Percentiles rank a stretch among this genome's conserved stretches.
These are phyloP conservation scores for Pachliopta kotzebuea DNA, from an alignment of 2,888 invertebrate species.

Conservation along the genomic window DNA sequence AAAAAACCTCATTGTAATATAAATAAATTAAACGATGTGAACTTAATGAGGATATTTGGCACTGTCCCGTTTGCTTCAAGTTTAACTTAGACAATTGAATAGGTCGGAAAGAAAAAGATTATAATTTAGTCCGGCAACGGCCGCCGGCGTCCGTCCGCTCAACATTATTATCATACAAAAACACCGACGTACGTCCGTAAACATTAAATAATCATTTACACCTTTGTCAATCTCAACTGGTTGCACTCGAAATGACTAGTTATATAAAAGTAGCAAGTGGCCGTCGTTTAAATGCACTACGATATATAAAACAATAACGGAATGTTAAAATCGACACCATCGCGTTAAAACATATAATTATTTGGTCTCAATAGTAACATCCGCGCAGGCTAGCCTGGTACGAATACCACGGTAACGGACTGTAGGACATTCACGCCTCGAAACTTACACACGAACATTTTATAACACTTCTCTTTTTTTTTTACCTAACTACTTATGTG, in stretches of 20 bases:
- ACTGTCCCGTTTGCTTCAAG: constrained; percentile 65
- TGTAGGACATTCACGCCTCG: constrained; percentile 66
- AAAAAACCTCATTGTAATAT: constrained; percentile 44
- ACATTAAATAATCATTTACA: constrained; percentile 58
- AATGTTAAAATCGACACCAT: constrained; percentile 80
- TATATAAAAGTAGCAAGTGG: constrained; percentile 75
- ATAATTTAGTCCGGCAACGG: constrained; percentile 29
- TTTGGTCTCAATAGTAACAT: constrained; percentile 79
- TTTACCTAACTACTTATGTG: constrained; percentile 79
- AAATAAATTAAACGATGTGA: constrained; percentile 62
- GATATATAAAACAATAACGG: constrained; percentile 59
- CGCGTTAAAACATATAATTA: constrained; percentile 77
- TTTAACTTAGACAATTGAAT: constrained; percentile 37
- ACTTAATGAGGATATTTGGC: constrained; percentile 79
- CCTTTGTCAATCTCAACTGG: constrained; percentile 74
- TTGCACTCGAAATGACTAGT: constrained; percentile 80
- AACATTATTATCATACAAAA: constrained; percentile 71
- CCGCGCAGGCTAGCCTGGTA: constrained; percentile 62
- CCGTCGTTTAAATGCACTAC: constrained; percentile 70
- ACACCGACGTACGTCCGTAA: constrained; percentile 42
- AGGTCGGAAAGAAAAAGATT: constrained; percentile 42
- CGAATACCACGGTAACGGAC: constrained; percentile 61
- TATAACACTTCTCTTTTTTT: constrained; percentile 54
- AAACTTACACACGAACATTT: constrained; percentile 61
- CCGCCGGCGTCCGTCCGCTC: constrained; percentile 47